Evolutionary conservation across 2,113 vertebrate species (phyloP).

Genomic region (Petrocephalus microphthalmus): DNA sequence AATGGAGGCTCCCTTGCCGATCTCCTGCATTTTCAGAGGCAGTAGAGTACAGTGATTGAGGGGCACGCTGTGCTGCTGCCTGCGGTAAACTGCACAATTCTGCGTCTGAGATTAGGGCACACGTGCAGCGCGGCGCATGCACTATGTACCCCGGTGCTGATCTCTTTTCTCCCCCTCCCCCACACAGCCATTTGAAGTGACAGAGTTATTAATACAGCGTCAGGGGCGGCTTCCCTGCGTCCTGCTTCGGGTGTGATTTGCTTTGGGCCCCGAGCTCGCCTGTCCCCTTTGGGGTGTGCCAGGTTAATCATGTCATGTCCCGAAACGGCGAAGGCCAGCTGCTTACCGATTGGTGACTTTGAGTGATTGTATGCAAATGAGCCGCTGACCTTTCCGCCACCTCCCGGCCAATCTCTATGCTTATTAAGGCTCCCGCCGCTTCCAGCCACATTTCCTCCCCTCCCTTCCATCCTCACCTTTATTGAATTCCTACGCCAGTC

Average conservation of each 20-base stretch:
- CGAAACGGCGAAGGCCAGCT: constrained; percentile 37
- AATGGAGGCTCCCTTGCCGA: neutral
- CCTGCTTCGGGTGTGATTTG: neutral
- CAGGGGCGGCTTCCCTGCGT: neutral
- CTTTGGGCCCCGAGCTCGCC: neutral
- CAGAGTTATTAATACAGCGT: neutral
- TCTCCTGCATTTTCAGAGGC: neutral
- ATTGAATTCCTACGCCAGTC: constrained; percentile 68
- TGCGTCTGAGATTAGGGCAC: neutral
- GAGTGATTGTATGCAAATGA: constrained; percentile 88
- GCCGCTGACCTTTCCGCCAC: constrained; percentile 79
- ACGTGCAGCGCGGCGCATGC: neutral
- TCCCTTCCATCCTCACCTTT: constrained; percentile 55
- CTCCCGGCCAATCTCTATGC: constrained; percentile 85
- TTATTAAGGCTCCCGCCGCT: constrained; percentile 87
- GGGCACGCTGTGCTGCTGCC: neutral
- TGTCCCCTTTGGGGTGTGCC: constrained; percentile 42
- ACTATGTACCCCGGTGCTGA: neutral
- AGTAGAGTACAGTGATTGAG: neutral
- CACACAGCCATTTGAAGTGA: neutral
- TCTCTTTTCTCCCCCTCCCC: neutral
- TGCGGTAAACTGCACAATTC: neutral
- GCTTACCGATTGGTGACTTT: constrained; percentile 61
- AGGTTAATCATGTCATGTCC: constrained; percentile 97
- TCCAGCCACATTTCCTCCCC: constrained; percentile 67